A percentile compares a stretch with the other conserved stretches of the same genome.
Evolutionary conservation across 1,140 invertebrate genomes (phyloP).

Genomic region (Polyergus mexicanus): DNA sequence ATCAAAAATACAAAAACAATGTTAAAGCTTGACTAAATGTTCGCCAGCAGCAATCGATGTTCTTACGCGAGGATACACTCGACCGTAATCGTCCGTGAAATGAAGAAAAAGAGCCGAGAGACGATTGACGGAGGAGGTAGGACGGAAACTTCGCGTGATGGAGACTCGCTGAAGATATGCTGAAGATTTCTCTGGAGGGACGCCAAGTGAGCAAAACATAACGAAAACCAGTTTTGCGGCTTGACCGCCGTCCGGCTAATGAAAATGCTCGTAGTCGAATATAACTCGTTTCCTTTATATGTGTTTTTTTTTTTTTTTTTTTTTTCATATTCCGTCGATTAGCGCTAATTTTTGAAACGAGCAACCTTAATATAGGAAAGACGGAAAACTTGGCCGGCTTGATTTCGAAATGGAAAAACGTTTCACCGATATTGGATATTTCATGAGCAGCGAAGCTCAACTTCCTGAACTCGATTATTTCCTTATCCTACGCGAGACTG

Average conservation of each 20-base stretch:
- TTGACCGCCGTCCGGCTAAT: constrained; percentile 60
- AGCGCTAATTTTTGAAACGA: constrained; percentile 66
- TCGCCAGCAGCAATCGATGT: constrained; percentile 40
- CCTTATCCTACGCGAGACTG: neutral
- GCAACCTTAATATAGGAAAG: neutral
- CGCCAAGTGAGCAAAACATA: constrained; percentile 55
- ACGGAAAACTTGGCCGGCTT: neutral
- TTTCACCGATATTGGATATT: constrained; percentile 21
- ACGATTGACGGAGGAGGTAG: constrained; percentile 12
- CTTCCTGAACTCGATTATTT: constrained; percentile 17
- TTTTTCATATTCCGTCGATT: constrained; percentile 67
- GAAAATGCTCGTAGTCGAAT: constrained; percentile 47
- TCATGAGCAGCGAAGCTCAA: constrained; percentile 30
- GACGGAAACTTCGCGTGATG: constrained; percentile 46
- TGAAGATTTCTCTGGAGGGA: constrained; percentile 37
- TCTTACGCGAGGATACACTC: constrained; percentile 39
- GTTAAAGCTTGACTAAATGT: constrained; percentile 8
- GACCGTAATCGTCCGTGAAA: constrained; percentile 69
- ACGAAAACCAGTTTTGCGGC: constrained; percentile 65
- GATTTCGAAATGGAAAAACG: neutral
- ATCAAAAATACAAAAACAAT: neutral
- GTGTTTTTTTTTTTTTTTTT: too few species aligned
- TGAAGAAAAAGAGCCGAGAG: neutral
- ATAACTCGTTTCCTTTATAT: constrained; percentile 33
- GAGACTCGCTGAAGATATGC: constrained; percentile 52